Conservation (phyloP, 2,888 invertebrate genomes). For the Himalopsyche anomala region DNA sequence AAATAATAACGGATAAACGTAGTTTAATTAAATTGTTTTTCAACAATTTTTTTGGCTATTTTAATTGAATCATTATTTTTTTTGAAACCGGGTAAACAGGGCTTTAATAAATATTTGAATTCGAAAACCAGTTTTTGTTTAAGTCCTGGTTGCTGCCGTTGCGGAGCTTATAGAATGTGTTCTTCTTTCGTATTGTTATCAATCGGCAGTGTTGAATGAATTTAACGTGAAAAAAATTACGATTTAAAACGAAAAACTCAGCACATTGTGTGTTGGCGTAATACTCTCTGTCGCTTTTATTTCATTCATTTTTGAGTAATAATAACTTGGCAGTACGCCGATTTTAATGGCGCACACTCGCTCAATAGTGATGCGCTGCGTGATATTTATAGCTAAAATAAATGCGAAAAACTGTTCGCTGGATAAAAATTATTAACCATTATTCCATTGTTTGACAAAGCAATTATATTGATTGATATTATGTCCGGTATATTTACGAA, state of each 20-base stretch:
- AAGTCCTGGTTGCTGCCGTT: no score
- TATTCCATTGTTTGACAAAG: not conserved
- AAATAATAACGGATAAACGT: no score
- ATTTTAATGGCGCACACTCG: not conserved
- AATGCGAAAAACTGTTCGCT: not conserved
- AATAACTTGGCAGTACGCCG: conserved; percentile 21
- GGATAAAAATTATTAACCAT: not conserved
- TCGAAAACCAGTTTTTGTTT: no score
- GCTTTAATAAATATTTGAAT: no score
- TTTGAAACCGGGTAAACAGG: no score
- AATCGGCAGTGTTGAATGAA: conserved; percentile 10
- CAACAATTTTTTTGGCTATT: no score
- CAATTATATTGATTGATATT: not conserved
- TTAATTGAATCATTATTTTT: no score
- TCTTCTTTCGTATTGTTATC: not conserved
- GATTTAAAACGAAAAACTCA: not conserved
- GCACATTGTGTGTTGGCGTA: not conserved
- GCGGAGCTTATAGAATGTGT: not conserved
- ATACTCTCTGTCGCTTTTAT: not conserved
- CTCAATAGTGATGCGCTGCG: not conserved
- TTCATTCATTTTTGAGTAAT: conserved; percentile 30
- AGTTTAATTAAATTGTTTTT: no score
- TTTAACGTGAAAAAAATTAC: not conserved
- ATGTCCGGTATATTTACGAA: not conserved
- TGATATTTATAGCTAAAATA: conserved; percentile 8